Evolutionary conservation across 1,140 invertebrate genomes (phyloP), one percentile per base, ranked within the genome.

Genomic region (Ostrea denselamellosa): DNA sequence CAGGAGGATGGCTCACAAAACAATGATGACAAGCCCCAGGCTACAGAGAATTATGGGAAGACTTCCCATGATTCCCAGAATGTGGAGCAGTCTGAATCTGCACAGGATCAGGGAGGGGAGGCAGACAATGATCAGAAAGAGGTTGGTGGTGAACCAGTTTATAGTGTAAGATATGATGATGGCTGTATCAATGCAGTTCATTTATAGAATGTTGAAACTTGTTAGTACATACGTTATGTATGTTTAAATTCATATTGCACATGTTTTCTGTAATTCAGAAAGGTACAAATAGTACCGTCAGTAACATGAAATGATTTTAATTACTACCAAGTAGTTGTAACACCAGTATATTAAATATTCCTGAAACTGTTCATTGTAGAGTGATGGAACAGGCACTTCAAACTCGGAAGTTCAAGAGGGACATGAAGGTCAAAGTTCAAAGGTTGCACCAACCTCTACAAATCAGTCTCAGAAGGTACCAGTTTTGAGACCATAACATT

Each of bases 381-480:
- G 96, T 91, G 95, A 96, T 88, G 96, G 96, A 2, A 95, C 95
- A 3, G 96, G 96, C 10, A 95, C 96, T 82, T 96, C 96, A 0
- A 96, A 96, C 51, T 96, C 96, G 91, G 95, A 96, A 90, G 96
- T 95, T 95, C 90, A 95, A 93, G 89, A 96, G 92, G 96, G 96
- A 10, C 96, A 97, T 91, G 95, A 96, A 89, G 96, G 96, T 2
- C 95, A 95, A 58, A 93, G 92, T 81, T 95, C 94, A 83, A 83
- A 53, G 52, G 44, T 53, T 53, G 44, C 52, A 17, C 52, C 82
- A 22, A 52, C 82, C 8, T 52, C 44, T 14, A 52, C 52, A 7
- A 83, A 53, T 52, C 82, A 53, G n/a, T 22, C 52, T n/a, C 82
- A 53, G 82, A 83, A 83, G 17, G 52, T 83, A 53, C 25, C 10